These are phyloP conservation scores for Typhlomys cinereus DNA, from an alignment of 2,113 vertebrate genomes.

Conservation along the genomic window DNA sequence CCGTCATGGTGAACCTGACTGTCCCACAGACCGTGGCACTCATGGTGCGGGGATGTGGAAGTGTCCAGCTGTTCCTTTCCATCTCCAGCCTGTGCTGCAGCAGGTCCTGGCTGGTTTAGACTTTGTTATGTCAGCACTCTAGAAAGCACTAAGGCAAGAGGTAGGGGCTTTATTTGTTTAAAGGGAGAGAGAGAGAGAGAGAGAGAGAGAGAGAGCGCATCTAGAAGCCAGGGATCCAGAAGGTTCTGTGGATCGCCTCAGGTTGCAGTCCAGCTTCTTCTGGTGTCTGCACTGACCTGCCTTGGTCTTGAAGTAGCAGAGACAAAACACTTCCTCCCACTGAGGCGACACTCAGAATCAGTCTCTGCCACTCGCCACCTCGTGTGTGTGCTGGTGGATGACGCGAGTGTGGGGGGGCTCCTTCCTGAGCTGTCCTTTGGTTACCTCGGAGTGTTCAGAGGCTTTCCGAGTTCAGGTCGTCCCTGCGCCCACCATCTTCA, in stretches of 20 bases:
- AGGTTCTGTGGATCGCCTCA: accelerated
- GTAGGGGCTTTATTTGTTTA: neutral
- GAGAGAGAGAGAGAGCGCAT: neutral
- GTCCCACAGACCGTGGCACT: neutral
- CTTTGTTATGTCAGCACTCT: accelerated
- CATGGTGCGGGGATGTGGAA: accelerated
- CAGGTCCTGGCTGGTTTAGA: neutral
- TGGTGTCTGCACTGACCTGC: neutral
- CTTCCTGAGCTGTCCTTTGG: too few relatives aligned
- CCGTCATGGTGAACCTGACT: neutral
- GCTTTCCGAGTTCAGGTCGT: neutral
- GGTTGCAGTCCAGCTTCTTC: neutral
- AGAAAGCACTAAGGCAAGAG: neutral
- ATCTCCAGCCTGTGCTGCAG: neutral
- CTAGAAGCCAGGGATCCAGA: neutral
- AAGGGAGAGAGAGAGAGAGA: neutral
- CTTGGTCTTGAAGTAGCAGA: neutral
- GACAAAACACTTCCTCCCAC: neutral
- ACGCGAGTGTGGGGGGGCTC: too few relatives aligned
- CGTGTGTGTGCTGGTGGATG: neutral
- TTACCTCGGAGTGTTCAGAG: neutral
- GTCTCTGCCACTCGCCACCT: too few relatives aligned
- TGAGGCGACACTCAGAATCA: neutral
- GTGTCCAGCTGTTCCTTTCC: neutral
- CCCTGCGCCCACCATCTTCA: neutral